These are phyloP conservation scores for Aptenodytes forsteri DNA, from an alignment of 2,113 vertebrate species.

Conservation along the genomic window DNA sequence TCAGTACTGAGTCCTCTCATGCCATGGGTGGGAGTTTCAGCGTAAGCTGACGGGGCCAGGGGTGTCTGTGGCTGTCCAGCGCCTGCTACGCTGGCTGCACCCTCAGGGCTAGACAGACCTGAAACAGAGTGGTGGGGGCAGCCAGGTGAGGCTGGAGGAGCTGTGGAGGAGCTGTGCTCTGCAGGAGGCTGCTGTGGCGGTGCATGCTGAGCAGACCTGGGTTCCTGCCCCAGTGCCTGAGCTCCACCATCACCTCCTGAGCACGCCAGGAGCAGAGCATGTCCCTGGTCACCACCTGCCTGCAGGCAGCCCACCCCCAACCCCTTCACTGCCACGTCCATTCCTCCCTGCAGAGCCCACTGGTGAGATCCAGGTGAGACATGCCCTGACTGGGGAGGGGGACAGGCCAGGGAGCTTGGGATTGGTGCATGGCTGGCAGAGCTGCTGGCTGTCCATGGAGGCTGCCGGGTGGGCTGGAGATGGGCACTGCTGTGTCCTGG, in stretches of 20 bases:
- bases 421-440: neutral
- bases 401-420: neutral
- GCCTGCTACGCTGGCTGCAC: accelerated
- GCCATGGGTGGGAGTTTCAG: neutral
- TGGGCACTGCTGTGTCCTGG: neutral
- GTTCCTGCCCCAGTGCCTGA: too few relatives aligned
- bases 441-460: neutral
- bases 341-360: neutral
- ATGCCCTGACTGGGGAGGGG: too few relatives aligned
- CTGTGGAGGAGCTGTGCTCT: neutral
- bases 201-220: neutral
- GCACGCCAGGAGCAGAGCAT: neutral
- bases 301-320: neutral
- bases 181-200: neutral
- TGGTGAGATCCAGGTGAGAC: neutral
- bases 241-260: neutral
- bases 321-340: accelerated
- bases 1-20: neutral
- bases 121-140: neutral
- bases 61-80: too few relatives aligned
- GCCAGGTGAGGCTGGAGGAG: neutral
- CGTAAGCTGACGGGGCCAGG: too few relatives aligned
- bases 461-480: neutral
- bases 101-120: neutral
- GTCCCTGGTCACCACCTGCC: neutral